phyloP scores from a whole-genome alignment of 2,888 invertebrate genomes.

The Ellobium chinense region DNA sequence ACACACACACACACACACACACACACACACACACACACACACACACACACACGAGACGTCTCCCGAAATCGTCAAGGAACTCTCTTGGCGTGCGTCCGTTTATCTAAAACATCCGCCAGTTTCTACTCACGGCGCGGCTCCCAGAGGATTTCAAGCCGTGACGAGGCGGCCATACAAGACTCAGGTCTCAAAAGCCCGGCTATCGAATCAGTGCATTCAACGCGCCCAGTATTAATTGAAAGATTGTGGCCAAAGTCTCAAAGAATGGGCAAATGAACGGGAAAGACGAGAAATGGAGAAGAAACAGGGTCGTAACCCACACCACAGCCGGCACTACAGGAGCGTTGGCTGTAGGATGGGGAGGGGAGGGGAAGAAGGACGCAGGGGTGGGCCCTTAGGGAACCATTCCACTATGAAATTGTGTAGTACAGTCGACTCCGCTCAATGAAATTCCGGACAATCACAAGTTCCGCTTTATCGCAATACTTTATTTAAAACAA shows the following conservation, averaged over 20 bases:
- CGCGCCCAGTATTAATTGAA: slow-evolving; percentile 29
- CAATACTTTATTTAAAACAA: too few species aligned
- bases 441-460: too few species aligned
- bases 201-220: slow-evolving; percentile 14
- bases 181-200: neutral
- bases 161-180: neutral
- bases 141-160: slow-evolving; percentile 8
- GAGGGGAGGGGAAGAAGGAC: neutral
- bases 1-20: too few species aligned
- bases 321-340: neutral
- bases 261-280: neutral
- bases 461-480: too few species aligned
- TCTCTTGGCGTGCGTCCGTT: neutral
- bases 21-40: too few species aligned
- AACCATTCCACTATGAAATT: too few species aligned
- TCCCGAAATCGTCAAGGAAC: neutral
- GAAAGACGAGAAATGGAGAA: neutral
- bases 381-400: neutral
- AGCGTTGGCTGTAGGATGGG: neutral
- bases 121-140: neutral
- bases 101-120: neutral
- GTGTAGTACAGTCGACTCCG: too few species aligned
- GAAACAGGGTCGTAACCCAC: neutral
- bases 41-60: neutral
- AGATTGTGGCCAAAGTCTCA: neutral